Percentiles rank a stretch among this genome's conserved stretches.
phyloP scores from a whole-genome alignment of 2,797 vertebrate genomes.

The Avahi laniger region DNA sequence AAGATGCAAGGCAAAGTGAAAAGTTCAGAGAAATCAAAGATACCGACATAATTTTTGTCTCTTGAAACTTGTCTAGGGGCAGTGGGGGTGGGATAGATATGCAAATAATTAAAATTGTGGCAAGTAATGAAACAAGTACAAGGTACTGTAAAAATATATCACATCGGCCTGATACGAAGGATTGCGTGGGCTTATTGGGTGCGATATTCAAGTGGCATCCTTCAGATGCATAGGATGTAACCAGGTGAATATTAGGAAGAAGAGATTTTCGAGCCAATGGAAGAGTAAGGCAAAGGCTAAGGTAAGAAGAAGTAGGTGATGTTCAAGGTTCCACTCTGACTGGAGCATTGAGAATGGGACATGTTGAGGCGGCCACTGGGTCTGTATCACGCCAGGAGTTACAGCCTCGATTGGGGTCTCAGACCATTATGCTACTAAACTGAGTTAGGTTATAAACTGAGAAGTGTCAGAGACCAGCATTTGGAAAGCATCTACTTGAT shows the following conservation, averaged over 20 bases:
- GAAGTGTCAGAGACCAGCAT: neutral
- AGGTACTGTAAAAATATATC: neutral
- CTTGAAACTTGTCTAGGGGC: neutral
- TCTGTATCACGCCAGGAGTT: neutral
- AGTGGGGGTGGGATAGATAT: neutral
- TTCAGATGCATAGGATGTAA: neutral
- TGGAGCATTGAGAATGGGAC: accelerated
- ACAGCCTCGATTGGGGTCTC: neutral
- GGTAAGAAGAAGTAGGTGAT: neutral
- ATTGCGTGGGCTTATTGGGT: neutral
- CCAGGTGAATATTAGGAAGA: neutral
- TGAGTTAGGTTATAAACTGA: neutral
- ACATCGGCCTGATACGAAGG: neutral
- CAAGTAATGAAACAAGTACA: neutral
- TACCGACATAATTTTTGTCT: neutral
- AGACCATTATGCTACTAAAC: neutral
- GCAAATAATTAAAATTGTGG: neutral
- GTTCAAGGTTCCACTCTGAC: neutral
- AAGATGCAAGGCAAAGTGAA: neutral
- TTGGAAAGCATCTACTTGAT: neutral
- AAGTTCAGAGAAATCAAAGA: neutral
- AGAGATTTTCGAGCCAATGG: neutral
- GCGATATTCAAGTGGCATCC: neutral
- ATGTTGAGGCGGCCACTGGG: too few species aligned
- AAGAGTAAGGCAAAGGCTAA: neutral